Percentiles rank a stretch among this genome's conserved stretches.
Conservation (phyloP, 2,797 vertebrate species). For the Mycteria americana region DNA sequence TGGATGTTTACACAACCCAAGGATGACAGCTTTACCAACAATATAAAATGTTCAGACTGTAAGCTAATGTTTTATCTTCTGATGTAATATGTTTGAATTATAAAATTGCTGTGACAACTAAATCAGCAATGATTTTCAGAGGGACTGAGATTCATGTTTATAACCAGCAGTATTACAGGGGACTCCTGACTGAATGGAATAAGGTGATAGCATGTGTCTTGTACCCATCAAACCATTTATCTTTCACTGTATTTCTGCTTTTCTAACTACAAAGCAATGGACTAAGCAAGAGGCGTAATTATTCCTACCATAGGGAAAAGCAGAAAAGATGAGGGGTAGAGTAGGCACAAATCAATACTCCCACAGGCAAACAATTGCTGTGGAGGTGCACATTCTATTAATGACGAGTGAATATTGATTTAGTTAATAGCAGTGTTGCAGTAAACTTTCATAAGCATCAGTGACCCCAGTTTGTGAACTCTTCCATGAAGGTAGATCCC, state of each 20-base stretch:
- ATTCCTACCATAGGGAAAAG: not conserved
- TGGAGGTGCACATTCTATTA: not conserved
- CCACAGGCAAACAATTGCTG: not conserved
- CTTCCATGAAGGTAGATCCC: not conserved
- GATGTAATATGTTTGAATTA: not conserved
- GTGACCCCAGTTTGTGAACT: not conserved
- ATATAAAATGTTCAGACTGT: not conserved
- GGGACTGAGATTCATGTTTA: not conserved
- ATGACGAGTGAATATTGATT: conserved; percentile 36
- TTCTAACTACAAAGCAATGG: not conserved
- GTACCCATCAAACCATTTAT: not conserved
- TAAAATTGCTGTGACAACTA: not conserved
- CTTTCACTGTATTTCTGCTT: not conserved
- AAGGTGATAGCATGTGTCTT: not conserved
- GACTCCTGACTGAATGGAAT: not conserved
- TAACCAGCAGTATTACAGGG: not conserved
- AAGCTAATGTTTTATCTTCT: conserved; percentile 13
- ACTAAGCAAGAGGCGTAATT: not conserved
- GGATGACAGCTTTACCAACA: not conserved
- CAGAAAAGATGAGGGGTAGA: not conserved
- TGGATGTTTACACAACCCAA: not conserved
- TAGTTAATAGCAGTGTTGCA: conserved; percentile 18
- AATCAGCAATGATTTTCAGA: not conserved
- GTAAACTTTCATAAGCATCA: not conserved
- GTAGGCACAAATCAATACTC: conserved; percentile 4